These are phyloP conservation scores for Callimorpha dominula DNA, from an alignment of 2,888 invertebrate species.

Conservation along the genomic window DNA sequence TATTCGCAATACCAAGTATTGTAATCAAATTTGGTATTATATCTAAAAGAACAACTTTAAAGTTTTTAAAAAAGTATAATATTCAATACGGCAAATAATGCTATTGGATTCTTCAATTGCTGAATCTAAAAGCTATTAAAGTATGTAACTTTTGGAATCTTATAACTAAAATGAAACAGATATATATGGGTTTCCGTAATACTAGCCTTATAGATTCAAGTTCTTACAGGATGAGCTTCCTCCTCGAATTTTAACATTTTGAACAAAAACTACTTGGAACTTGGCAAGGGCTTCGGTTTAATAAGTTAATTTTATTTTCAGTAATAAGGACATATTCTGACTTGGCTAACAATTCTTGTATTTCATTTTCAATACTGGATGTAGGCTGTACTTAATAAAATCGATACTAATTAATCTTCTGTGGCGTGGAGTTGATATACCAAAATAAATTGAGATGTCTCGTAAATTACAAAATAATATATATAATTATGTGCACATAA, in stretches of 20 bases:
- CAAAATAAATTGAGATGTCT: too few species aligned
- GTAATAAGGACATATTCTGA: conserved; percentile 25
- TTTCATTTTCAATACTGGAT: too few species aligned
- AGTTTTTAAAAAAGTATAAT: not conserved
- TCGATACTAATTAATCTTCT: too few species aligned
- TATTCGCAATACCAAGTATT: not conserved
- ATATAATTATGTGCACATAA: too few species aligned
- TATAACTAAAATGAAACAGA: conserved; percentile 10
- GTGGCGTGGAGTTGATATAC: too few species aligned
- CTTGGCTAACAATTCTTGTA: not conserved
- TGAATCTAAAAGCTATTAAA: not conserved
- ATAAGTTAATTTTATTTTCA: conserved; percentile 55
- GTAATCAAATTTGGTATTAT: not conserved
- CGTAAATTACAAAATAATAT: too few species aligned
- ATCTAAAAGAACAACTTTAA: not conserved
- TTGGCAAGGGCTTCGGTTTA: conserved; percentile 48
- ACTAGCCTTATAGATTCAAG: conserved; percentile 21
- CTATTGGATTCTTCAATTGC: not conserved
- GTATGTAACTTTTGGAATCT: not conserved
- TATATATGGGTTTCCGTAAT: conserved; percentile 26
- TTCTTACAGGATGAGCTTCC: conserved; percentile 31
- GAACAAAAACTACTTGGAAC: conserved; percentile 52
- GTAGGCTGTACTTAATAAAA: too few species aligned
- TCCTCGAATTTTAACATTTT: conserved; percentile 41
- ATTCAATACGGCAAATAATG: not conserved